phyloP scores from a whole-genome alignment of 2,888 invertebrate genomes.

The Endomychus coccineus region DNA sequence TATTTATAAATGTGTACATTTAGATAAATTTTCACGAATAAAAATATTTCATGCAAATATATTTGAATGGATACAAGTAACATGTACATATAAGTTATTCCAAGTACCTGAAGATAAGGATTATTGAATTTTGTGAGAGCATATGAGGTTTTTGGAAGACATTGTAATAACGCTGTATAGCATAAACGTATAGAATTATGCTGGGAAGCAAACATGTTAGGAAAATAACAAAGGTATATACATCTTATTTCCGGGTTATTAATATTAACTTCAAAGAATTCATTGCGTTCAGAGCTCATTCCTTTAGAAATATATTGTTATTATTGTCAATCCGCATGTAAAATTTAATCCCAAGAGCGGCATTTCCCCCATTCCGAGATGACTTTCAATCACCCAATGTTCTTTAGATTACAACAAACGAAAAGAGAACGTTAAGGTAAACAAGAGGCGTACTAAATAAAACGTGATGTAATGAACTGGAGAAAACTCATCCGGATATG shows the following conservation, averaged over 20 bases:
- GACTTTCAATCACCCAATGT: slow-evolving; percentile 41
- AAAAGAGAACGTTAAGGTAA: slow-evolving; percentile 38
- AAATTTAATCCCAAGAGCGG: slow-evolving; percentile 44
- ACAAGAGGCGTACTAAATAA: slow-evolving; percentile 38
- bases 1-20: no score
- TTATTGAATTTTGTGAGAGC: no score
- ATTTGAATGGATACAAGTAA: no score
- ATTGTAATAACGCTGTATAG: slow-evolving; percentile 10
- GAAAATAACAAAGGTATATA: slow-evolving; percentile 8
- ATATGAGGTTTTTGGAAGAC: no score
- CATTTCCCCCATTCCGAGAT: slow-evolving; percentile 28
- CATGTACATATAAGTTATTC: no score
- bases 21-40: no score
- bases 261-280: slow-evolving; percentile 42
- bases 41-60: no score
- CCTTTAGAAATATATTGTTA: slow-evolving; percentile 43
- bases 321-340: slow-evolving; percentile 45
- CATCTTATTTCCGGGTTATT: slow-evolving; percentile 39
- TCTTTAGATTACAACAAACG: slow-evolving; percentile 42
- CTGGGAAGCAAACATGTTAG: slow-evolving; percentile 11
- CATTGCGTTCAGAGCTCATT: slow-evolving; percentile 36
- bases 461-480: slow-evolving; percentile 39
- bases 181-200: slow-evolving; percentile 13
- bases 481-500: slow-evolving; percentile 33
- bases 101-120: no score